phyloP scores from a whole-genome alignment of 1,140 invertebrate genomes.

The Babylonia areolata region DNA sequence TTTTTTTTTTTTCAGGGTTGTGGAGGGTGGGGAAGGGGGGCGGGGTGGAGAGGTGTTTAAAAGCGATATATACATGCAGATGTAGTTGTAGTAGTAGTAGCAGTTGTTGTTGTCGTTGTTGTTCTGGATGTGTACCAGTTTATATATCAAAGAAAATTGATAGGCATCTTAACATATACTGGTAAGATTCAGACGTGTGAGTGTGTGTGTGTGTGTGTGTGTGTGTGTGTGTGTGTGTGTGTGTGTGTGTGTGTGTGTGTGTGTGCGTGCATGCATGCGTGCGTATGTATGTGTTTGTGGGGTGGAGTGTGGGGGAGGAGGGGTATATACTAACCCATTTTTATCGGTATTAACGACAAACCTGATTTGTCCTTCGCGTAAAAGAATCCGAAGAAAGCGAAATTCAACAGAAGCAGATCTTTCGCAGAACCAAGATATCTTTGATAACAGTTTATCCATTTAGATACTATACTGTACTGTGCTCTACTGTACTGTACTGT shows the following conservation, averaged over 20 bases:
- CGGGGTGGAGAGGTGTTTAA: too few relatives aligned
- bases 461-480: background rate
- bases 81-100: too few relatives aligned
- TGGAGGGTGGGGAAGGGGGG: too few relatives aligned
- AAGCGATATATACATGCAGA: too few relatives aligned
- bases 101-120: background rate
- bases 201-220: background rate
- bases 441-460: background rate
- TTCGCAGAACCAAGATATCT: background rate
- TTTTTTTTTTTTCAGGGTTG: too few relatives aligned
- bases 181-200: background rate
- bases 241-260: background rate
- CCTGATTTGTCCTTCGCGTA: background rate
- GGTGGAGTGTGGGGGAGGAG: background rate
- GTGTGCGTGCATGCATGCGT: background rate
- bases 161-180: background rate
- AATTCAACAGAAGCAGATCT: background rate
- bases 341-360: background rate
- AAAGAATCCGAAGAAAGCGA: background rate
- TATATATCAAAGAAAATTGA: background rate
- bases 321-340: background rate
- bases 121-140: background rate
- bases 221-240: background rate
- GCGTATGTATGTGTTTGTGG: background rate
- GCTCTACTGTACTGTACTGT: background rate